Evolutionary conservation across 2,113 vertebrate genomes (phyloP).

Genomic region (Ploceus nigricollis): DNA sequence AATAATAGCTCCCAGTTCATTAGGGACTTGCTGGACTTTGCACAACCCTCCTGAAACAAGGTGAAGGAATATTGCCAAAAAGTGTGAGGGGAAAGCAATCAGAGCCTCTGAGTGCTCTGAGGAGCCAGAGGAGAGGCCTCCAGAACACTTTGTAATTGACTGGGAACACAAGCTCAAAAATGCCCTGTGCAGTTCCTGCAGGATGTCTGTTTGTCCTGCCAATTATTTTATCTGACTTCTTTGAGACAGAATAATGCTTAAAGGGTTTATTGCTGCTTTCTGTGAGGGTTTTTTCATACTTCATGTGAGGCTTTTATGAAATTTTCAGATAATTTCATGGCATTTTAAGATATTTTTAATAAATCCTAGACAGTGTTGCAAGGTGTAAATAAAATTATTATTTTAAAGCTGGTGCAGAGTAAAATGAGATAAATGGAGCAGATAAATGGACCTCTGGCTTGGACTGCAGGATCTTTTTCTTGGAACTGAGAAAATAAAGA

Average conservation of each 20-base stretch:
- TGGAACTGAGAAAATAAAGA: not conserved
- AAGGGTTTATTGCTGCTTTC: not conserved
- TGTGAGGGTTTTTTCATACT: not conserved
- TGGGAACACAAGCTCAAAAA: not conserved
- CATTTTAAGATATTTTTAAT: not conserved
- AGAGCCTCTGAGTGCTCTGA: not conserved
- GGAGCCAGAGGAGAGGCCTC: not conserved
- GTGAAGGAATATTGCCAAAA: not conserved
- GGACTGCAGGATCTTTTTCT: not conserved
- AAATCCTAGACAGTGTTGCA: not conserved
- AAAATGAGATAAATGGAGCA: not conserved
- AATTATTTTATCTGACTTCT: not conserved
- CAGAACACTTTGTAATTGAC: not conserved
- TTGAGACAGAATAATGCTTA: not conserved
- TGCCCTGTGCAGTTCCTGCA: not conserved
- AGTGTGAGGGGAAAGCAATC: not conserved
- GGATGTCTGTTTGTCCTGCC: not conserved
- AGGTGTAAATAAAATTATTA: not conserved
- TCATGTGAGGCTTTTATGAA: not conserved
- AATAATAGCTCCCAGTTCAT: rapidly evolving
- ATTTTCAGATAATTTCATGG: not conserved
- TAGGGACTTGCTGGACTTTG: not conserved
- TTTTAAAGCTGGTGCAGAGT: not conserved
- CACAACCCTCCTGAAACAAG: not conserved
- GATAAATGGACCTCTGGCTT: not conserved